phyloP scores from a whole-genome alignment of 1,140 invertebrate genomes.

The Bombus impatiens region DNA sequence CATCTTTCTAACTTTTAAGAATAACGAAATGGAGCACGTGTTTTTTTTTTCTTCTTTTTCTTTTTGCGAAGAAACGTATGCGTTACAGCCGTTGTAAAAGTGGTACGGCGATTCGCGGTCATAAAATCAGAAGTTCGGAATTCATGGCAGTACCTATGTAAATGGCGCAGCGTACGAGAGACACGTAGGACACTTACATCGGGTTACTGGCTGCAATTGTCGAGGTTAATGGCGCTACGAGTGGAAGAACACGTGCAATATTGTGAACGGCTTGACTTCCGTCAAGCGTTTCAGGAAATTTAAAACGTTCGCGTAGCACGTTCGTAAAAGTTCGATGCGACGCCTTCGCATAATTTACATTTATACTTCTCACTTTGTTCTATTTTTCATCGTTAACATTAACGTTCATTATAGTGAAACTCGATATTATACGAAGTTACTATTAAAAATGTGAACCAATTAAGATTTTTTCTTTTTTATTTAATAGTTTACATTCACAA shows the following conservation, averaged over 20 bases:
- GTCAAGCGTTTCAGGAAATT: not conserved
- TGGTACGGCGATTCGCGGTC: not conserved
- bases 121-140: not conserved
- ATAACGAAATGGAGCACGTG: too few relatives aligned
- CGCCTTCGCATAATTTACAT: not conserved
- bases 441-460: too few relatives aligned
- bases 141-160: not conserved
- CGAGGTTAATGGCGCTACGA: slow-evolving; percentile 14
- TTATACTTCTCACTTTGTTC: too few relatives aligned
- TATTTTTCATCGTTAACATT: too few relatives aligned
- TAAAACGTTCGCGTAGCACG: not conserved
- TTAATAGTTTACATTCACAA: too few relatives aligned
- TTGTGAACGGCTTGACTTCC: slow-evolving; percentile 1
- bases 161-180: not conserved
- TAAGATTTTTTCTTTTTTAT: too few relatives aligned
- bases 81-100: too few relatives aligned
- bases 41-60: too few relatives aligned
- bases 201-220: slow-evolving; percentile 19
- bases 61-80: too few relatives aligned
- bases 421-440: too few relatives aligned
- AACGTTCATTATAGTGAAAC: too few relatives aligned
- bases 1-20: too few relatives aligned
- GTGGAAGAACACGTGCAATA: slow-evolving; percentile 13
- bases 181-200: slow-evolving; percentile 9
- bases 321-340: not conserved